phyloP scores from a whole-genome alignment of 2,888 invertebrate species.

The Yponomeuta plumbellus region DNA sequence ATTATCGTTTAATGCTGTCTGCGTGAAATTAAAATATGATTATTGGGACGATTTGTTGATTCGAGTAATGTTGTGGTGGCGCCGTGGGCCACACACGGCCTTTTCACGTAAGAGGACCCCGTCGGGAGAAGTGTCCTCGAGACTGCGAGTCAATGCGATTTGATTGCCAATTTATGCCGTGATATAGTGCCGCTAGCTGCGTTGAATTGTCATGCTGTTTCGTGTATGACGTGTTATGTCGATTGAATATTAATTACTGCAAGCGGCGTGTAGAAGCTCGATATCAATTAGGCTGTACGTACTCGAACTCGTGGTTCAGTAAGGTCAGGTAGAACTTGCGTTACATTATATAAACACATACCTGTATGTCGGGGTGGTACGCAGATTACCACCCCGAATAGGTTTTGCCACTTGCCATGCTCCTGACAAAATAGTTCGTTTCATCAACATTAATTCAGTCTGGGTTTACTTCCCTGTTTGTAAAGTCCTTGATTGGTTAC shows the following conservation, averaged over 20 bases:
- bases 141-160: conserved; percentile 49
- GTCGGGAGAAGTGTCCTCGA: conserved; percentile 29
- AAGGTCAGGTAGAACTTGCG: no score
- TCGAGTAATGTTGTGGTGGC: conserved; percentile 36
- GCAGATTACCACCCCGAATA: no score
- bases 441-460: no score
- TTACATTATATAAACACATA: no score
- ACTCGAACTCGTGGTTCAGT: no score
- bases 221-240: conserved; percentile 18
- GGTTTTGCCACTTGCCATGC: no score
- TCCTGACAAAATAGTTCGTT: no score
- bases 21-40: conserved; percentile 62
- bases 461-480: no score
- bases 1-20: conserved; percentile 51
- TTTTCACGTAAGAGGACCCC: conserved; percentile 27
- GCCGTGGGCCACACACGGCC: conserved; percentile 29
- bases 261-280: neutral
- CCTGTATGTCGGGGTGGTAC: no score
- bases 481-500: no score
- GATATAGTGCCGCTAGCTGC: conserved; percentile 50
- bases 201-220: conserved; percentile 37
- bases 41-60: conserved; percentile 54
- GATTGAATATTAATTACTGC: conserved; percentile 10
- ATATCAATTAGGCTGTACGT: neutral
- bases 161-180: conserved; percentile 63